Base-by-base conservation (phyloP, 2,888 invertebrate genomes). In the Vanessa cardui region DNA sequence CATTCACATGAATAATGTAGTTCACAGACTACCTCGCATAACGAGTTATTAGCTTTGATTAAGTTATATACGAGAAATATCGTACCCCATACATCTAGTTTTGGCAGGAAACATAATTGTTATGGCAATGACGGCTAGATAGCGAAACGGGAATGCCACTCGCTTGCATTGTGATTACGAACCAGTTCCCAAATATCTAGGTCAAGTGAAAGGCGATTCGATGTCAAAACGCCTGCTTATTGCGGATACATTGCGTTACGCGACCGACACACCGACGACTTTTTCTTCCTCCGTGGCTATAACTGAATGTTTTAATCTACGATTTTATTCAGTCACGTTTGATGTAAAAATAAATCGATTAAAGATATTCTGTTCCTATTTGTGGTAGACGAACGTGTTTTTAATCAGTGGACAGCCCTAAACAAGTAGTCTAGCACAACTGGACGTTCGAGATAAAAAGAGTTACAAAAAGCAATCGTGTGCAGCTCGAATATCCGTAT, bases 121-220 rank as follows among this genome's bases (percentile, higher is more conserved):
- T 83, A 72, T 70, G 66, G 74, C 66, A 70, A 71, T 63, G 65
- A 65, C 74, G 69, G 74, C 73, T 76, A 78, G 77, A 75, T 73
- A 69, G 72, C 72, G 71, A 68, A 73, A 78, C 78, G 73, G 75
- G 75, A 80, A 77, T 74, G 77, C 73, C 75, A 78, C 78, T 77
- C 77, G 80, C 78, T 79, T 80, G 86, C 85, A 87, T 89, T 88
- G 87, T 88, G 84, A 85, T 84, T 85, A 83, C 85, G 81, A 88
- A 91, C 92, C 87, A 88, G 91, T 90, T 91, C 86, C 88, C 72
- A 90, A 92, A 90, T 88, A 92, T 90, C 87, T 89, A 86, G 92
- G 92, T 87, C 92, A 85, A 91, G 92, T 91, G 92, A 92, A 92
- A 92, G 92, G 92, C 88, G 85, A 84, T 78, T 80, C 84, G 85